Evolutionary conservation across 2,113 vertebrate species (phyloP), one percentile per base, ranked within the genome.

Genomic region (Zapus hudsonius): DNA sequence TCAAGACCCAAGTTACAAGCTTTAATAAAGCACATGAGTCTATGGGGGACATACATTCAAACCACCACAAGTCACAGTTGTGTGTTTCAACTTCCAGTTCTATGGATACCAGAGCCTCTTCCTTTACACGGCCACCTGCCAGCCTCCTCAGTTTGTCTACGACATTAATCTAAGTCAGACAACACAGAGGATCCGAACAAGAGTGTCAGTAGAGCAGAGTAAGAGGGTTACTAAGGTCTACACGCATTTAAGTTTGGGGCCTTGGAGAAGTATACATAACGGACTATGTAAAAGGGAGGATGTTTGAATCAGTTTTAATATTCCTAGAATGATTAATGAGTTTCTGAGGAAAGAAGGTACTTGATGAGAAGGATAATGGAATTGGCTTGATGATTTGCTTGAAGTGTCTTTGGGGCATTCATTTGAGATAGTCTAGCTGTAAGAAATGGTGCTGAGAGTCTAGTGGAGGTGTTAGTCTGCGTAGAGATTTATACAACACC

Each of bases 291-390:
- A 88, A 88, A 85, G 4, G 6, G 7, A 81, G 87, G 31, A 25
- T 40, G 3, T 59, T 57, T 70, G 90, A 88, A 93, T 55, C 59
- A 80, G 57, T 66, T 92, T 29, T 59, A 23, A 82, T 78, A 42
- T 59, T 85, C 12, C 23, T 84, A 64, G 29, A 63, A 73, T 52
- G 11, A 29, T 4, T 69, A 38, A 84, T 42, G n/a, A 44, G 42
- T 25, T 87, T 87, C n/a, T 17, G 10, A 31, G 22, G 3, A 73
- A 81, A 59, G 27, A 88, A 25, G 9, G 9, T 59, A 2, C 84
- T 61, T 84, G 8, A 31, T 87, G 55, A 73, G 38, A 93, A 95
- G 75, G 22, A 73, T 69, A 73, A 59, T 27, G 64, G n/a, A 70
- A 4, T 57, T 70, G 27, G 7, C 40, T 44, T 87, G 57, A 88